phyloP scores from a whole-genome alignment of 2,797 vertebrate species.

The Falco berigora region DNA sequence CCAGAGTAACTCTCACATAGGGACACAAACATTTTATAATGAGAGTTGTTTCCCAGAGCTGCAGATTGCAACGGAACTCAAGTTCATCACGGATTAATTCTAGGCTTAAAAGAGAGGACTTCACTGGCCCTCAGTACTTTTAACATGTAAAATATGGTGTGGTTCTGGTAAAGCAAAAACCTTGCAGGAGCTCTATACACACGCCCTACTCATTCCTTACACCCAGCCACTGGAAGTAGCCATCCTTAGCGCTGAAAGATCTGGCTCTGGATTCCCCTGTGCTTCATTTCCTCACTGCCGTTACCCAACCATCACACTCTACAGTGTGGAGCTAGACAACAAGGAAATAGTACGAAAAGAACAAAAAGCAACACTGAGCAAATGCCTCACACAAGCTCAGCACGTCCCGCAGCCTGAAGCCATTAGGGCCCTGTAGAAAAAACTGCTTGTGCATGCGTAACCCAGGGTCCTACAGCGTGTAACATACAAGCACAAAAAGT shows the following conservation, averaged over 20 bases:
- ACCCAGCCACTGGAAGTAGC: not conserved
- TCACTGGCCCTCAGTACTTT: not conserved
- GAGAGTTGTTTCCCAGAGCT: not conserved
- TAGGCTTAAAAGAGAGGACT: not conserved
- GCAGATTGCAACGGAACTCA: not conserved
- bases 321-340: not conserved
- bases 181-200: not conserved
- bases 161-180: not conserved
- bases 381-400: not conserved
- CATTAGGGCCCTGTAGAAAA: not conserved
- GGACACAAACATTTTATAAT: not conserved
- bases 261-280: not conserved
- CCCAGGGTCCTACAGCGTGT: accelerated
- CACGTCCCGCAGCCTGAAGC: not conserved
- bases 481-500: accelerated
- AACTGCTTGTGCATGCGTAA: not conserved
- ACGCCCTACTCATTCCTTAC: not conserved
- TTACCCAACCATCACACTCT: not conserved
- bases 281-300: not conserved
- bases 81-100: not conserved
- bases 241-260: not conserved
- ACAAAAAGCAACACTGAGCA: not conserved
- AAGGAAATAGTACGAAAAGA: not conserved
- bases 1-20: not conserved
- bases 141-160: not conserved